phyloP scores from a whole-genome alignment of 2,888 invertebrate species.

The Mellilla xanthometata region DNA sequence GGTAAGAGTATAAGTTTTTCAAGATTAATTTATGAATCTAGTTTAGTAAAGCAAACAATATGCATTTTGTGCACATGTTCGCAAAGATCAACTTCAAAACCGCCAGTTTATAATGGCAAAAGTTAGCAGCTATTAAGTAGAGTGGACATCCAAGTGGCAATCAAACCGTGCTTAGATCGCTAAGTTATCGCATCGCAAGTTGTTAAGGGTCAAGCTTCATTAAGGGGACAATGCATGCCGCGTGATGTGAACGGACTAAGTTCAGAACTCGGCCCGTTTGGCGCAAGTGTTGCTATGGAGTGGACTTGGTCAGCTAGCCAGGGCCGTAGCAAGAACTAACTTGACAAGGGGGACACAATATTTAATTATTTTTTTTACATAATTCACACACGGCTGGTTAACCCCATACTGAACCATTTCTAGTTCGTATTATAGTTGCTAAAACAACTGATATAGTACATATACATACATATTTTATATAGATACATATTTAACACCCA shows the following conservation, averaged over 20 bases:
- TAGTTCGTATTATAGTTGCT: too few species aligned
- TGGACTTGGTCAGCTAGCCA: constrained; percentile 46
- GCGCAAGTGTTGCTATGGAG: constrained; percentile 72
- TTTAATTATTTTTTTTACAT: too few species aligned
- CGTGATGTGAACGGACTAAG: constrained; percentile 59
- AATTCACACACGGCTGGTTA: too few species aligned
- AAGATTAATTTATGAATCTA: too few species aligned
- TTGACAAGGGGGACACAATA: too few species aligned
- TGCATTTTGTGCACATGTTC: constrained; percentile 25
- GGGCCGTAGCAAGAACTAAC: constrained; percentile 16
- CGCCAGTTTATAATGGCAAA: constrained; percentile 65
- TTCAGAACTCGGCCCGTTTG: constrained; percentile 64
- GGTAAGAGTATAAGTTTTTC: too few species aligned
- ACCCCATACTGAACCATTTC: too few species aligned
- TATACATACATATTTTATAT: too few species aligned
- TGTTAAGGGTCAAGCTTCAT: constrained; percentile 67
- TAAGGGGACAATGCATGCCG: constrained; percentile 72
- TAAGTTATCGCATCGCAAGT: constrained; percentile 69
- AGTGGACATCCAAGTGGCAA: constrained; percentile 68
- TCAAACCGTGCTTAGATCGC: constrained; percentile 72
- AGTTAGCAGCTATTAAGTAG: constrained; percentile 65
- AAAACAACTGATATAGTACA: too few species aligned
- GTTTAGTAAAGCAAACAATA: too few species aligned
- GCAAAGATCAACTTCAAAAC: constrained; percentile 38
- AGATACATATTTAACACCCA: too few species aligned